phyloP scores from a whole-genome alignment of 2,888 invertebrate genomes.

The Crematogaster levior region DNA sequence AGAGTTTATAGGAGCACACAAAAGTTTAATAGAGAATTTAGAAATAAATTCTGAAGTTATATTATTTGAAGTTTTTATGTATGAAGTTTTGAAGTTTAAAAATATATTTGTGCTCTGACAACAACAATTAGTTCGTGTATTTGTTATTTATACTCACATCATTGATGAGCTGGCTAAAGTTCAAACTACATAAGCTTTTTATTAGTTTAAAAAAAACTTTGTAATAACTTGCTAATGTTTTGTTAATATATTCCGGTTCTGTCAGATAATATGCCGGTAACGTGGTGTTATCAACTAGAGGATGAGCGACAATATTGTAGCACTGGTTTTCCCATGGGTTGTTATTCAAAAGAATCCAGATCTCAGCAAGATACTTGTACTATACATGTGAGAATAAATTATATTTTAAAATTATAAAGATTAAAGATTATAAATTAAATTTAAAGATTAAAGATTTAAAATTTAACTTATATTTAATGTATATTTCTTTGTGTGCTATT shows the following conservation, averaged over 20 bases:
- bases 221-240: background rate
- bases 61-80: no score
- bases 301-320: conserved; percentile 93
- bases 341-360: conserved; percentile 89
- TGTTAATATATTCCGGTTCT: background rate
- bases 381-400: conserved; percentile 73
- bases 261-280: conserved; percentile 98
- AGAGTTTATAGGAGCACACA: background rate
- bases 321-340: conserved; percentile 99
- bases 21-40: background rate
- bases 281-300: conserved; percentile 95
- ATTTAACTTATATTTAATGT: conserved; percentile 23
- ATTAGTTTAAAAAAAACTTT: background rate
- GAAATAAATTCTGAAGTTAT: background rate
- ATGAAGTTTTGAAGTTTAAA: no score
- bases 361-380: conserved; percentile 78
- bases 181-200: no score
- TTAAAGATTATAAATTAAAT: no score
- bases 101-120: background rate
- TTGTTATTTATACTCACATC: background rate
- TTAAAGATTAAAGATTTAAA: no score
- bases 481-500: conserved; percentile 30
- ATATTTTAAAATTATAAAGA: background rate
- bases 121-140: background rate
- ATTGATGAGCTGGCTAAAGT: background rate